Percentiles rank a stretch among this genome's conserved stretches.
These are phyloP conservation scores for Tetramorium alpestre DNA, from an alignment of 1,140 invertebrate species.

Conservation along the genomic window DNA sequence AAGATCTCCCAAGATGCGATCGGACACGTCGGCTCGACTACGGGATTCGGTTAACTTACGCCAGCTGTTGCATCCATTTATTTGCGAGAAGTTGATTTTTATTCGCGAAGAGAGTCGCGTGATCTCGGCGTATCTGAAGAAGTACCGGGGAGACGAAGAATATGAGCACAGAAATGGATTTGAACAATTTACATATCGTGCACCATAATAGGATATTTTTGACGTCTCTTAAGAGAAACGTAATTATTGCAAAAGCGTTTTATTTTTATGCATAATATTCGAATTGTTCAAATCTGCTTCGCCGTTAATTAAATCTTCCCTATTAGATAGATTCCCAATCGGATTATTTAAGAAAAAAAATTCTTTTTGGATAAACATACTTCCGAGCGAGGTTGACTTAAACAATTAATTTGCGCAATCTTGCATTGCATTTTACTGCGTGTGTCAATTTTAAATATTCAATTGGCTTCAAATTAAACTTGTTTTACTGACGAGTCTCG, in stretches of 20 bases:
- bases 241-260: neutral
- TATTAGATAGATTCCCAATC: neutral
- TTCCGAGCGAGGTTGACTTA: neutral
- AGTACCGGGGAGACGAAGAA: neutral
- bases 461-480: neutral
- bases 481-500: neutral
- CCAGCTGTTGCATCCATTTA: neutral
- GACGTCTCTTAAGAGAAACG: neutral
- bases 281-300: slow-evolving; percentile 19
- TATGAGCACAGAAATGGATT: neutral
- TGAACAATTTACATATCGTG: slow-evolving; percentile 16
- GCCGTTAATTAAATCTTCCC: neutral
- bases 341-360: neutral
- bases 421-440: neutral
- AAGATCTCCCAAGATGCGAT: neutral
- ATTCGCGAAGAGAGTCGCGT: neutral
- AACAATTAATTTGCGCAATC: neutral
- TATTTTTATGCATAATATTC: neutral
- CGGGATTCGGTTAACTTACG: neutral
- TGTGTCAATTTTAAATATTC: neutral
- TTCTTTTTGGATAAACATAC: neutral
- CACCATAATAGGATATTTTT: slow-evolving; percentile 3
- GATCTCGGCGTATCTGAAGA: neutral
- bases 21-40: neutral
- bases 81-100: slow-evolving; percentile 10